Conservation (phyloP, 37 sponge, comb jelly and placozoan genomes). For the Ianthella basta region DNA sequence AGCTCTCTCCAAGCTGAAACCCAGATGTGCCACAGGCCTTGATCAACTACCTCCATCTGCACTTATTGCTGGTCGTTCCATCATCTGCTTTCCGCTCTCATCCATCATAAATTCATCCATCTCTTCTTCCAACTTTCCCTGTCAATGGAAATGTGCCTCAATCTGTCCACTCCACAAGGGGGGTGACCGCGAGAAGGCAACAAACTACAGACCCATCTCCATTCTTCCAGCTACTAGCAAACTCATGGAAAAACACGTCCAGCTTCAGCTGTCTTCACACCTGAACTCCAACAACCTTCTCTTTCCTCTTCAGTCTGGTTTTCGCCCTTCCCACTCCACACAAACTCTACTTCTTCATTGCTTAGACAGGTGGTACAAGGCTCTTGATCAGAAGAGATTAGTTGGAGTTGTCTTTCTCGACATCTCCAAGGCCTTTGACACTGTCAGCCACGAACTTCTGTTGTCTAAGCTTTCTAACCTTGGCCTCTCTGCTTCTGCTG, state of each 20-base stretch:
- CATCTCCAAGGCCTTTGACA: too few species aligned
- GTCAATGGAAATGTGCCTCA: not conserved
- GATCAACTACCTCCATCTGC: not conserved
- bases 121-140: not conserved
- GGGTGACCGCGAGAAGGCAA: not conserved
- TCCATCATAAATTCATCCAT: too few species aligned
- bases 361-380: too few species aligned
- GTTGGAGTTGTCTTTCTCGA: too few species aligned
- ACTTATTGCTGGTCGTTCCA: not conserved
- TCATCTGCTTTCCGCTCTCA: constrained; percentile 10
- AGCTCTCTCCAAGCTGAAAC: not conserved
- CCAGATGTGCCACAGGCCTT: constrained; percentile 2
- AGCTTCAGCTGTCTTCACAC: not conserved
- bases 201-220: constrained; percentile 13
- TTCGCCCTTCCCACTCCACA: too few species aligned
- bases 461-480: too few species aligned
- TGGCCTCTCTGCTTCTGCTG: too few species aligned
- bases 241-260: not conserved
- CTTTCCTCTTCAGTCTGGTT: too few species aligned
- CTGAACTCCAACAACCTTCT: not conserved
- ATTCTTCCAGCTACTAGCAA: not conserved
- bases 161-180: constrained; percentile 7
- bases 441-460: too few species aligned
- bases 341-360: too few species aligned
- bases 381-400: too few species aligned